Percentiles rank a stretch among this genome's conserved stretches.
Conservation (phyloP, 2,797 vertebrate species). For the Pangasius macronema region DNA sequence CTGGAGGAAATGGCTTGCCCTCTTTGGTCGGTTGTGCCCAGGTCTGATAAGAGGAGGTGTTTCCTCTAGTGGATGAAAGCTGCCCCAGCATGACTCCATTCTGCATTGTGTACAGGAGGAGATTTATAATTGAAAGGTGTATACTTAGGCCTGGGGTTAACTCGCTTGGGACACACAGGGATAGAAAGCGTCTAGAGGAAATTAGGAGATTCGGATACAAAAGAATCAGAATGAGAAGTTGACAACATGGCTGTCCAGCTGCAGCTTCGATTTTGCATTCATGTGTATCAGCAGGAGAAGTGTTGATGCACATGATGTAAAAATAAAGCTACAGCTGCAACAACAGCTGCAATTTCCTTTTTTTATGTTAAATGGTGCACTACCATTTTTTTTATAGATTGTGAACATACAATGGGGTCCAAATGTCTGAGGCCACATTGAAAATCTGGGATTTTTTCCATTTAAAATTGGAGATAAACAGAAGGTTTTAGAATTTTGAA, state of each 20-base stretch:
- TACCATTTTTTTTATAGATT: background rate
- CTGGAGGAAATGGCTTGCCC: conserved; percentile 63
- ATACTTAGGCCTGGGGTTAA: conserved; percentile 64
- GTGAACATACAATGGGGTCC: background rate
- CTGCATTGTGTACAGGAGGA: conserved; percentile 68
- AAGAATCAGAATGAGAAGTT: conserved; percentile 63
- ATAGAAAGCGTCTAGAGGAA: conserved; percentile 59
- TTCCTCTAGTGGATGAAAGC: conserved; percentile 65
- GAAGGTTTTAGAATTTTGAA: background rate
- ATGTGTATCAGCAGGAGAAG: background rate
- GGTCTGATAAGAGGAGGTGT: conserved; percentile 74
- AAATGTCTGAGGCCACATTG: background rate
- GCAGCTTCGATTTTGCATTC: conserved; percentile 5
- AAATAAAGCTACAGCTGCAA: conserved; percentile 23
- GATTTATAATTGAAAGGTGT: conserved; percentile 72
- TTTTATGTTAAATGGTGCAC: background rate
- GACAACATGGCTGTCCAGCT: conserved; percentile 57
- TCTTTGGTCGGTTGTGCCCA: conserved; percentile 66
- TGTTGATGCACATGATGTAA: background rate
- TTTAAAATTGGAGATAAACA: background rate
- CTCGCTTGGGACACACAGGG: conserved; percentile 21
- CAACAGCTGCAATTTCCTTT: background rate
- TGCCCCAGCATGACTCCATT: conserved; percentile 51
- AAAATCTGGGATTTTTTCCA: background rate
- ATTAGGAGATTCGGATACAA: conserved; percentile 51